These are phyloP conservation scores for Pangasius larnaudii DNA, from an alignment of 2,797 vertebrate genomes.

Conservation along the genomic window DNA sequence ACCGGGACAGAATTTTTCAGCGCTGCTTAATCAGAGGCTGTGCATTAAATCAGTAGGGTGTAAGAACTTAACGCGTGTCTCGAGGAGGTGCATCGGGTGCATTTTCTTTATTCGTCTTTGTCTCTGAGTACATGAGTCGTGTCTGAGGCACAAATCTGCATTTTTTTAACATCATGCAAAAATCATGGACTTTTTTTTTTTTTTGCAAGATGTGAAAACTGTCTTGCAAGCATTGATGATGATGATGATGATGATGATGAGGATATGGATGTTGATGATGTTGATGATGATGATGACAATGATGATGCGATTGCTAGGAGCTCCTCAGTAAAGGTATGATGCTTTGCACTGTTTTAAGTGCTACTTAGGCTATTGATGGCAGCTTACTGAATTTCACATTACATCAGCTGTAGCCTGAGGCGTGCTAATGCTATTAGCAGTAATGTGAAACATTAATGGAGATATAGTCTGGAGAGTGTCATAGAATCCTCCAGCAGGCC, in stretches of 20 bases:
- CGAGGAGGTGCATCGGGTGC: background rate
- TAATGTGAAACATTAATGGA: constrained; percentile 40
- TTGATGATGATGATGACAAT: background rate
- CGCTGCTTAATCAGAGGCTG: background rate
- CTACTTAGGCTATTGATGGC: background rate
- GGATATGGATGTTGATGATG: background rate
- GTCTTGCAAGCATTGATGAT: background rate
- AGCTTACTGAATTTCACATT: constrained; percentile 25
- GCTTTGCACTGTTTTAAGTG: constrained; percentile 21
- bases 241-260: background rate
- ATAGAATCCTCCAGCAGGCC: constrained; percentile 6
- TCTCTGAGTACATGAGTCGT: background rate
- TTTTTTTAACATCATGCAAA: background rate
- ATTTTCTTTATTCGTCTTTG: background rate
- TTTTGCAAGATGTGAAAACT: background rate
- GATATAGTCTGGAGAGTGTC: background rate
- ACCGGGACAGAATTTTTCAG: constrained; percentile 64
- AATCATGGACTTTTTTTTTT: background rate
- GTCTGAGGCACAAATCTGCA: background rate
- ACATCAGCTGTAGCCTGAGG: constrained; percentile 18
- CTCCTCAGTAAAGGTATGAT: constrained; percentile 20
- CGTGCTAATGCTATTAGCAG: constrained; percentile 23
- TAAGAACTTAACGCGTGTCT: background rate
- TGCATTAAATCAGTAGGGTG: background rate
- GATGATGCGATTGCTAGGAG: background rate